A percentile compares a stretch with the other conserved stretches of the same genome.
Conservation (phyloP, 2,888 invertebrate species). For the Caenorhabditis wallacei region DNA sequence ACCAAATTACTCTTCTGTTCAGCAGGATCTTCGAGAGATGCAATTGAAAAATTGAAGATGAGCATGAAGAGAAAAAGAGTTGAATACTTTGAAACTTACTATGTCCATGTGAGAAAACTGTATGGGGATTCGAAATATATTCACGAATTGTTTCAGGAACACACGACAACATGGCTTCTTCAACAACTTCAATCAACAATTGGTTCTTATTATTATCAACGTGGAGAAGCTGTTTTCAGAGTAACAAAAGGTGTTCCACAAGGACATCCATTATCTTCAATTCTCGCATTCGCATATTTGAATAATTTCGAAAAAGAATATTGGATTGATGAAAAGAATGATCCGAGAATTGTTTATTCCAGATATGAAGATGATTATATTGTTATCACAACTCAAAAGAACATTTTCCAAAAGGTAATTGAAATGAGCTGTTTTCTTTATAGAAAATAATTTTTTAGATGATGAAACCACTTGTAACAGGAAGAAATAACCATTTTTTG, state of each 20-base stretch:
- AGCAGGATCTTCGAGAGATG: background rate
- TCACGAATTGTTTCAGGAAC: slow-evolving; percentile 1
- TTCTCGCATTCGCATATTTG: slow-evolving; percentile 27
- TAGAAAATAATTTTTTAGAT: slow-evolving; percentile 18
- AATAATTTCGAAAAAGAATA: slow-evolving; percentile 23
- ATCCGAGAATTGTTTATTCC: slow-evolving; percentile 12
- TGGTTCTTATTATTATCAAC: slow-evolving; percentile 24
- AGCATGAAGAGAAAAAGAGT: slow-evolving; percentile 8
- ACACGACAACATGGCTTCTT: slow-evolving; percentile 10
- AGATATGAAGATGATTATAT: slow-evolving; percentile 50
- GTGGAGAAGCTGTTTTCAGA: slow-evolving; percentile 12
- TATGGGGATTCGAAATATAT: too few relatives aligned
- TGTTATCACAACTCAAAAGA: slow-evolving; percentile 5
- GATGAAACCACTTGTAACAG: slow-evolving; percentile 14
- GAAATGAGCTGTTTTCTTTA: background rate
- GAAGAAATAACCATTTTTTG: slow-evolving; percentile 3
- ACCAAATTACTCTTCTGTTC: background rate
- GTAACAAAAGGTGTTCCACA: slow-evolving; percentile 46
- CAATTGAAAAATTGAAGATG: background rate
- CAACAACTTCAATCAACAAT: background rate
- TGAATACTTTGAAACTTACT: background rate
- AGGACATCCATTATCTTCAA: slow-evolving; percentile 44
- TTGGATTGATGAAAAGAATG: background rate
- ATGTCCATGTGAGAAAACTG: background rate
- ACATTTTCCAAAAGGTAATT: background rate